Evolutionary conservation across 2,113 vertebrate species (phyloP).

Genomic region (Thomomys bottae): DNA sequence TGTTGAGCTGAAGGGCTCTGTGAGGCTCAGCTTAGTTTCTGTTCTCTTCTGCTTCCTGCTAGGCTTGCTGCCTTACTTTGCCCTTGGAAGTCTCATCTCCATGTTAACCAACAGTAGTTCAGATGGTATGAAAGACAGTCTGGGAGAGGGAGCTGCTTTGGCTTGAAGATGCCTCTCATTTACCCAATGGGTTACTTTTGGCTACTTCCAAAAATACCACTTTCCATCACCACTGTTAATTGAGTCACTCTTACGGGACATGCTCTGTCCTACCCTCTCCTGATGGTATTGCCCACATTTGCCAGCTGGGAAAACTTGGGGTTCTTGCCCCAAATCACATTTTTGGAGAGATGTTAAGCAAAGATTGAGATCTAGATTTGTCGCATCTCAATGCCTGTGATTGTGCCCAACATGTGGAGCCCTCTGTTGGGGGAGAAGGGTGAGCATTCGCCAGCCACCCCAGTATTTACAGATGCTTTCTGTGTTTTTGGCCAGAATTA

Average conservation of each 20-base stretch:
- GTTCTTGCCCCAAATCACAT: background rate
- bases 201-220: background rate
- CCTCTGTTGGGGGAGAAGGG: background rate
- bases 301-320: background rate
- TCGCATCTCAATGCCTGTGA: background rate
- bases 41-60: rapidly evolving
- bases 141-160: background rate
- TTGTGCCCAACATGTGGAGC: background rate
- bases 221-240: rapidly evolving
- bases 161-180: background rate
- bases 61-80: background rate
- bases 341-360: background rate
- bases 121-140: background rate
- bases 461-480: background rate
- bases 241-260: background rate
- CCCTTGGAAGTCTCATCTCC: background rate
- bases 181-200: background rate
- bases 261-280: background rate
- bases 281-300: background rate
- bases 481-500: too few relatives aligned
- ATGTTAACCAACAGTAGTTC: background rate
- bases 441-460: background rate
- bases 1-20: background rate
- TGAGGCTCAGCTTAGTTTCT: background rate
- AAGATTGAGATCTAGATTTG: background rate